Evolutionary conservation across 2,113 vertebrate species (phyloP).

Genomic region (Pogona vitticeps): DNA sequence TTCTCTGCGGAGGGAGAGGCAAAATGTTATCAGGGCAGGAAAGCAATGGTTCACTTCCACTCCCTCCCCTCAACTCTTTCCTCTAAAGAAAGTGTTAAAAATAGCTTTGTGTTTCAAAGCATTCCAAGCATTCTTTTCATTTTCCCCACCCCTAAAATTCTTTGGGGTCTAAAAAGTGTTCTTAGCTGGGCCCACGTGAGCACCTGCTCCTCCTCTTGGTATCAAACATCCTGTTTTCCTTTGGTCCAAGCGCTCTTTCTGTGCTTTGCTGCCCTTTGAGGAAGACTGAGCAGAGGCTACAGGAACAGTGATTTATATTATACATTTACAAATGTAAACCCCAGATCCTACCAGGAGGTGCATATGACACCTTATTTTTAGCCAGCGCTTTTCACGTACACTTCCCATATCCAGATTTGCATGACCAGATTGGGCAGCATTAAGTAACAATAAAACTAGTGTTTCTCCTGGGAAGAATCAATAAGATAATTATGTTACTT

Average conservation of each 20-base stretch:
- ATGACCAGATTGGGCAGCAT: constrained; percentile 74
- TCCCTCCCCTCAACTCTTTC: neutral
- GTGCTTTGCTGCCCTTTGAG: constrained; percentile 33
- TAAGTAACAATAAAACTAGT: constrained; percentile 77
- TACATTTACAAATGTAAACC: constrained; percentile 24
- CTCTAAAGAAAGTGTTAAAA: constrained; percentile 47
- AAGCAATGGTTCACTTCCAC: constrained; percentile 43
- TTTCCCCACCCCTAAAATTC: constrained; percentile 47
- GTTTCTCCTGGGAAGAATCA: constrained; percentile 70
- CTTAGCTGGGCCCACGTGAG: constrained; percentile 28
- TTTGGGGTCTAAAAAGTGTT: constrained; percentile 34
- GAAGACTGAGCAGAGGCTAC: constrained; percentile 47
- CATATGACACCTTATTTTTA: constrained; percentile 66
- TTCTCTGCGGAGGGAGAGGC: constrained; percentile 33
- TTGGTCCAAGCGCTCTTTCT: constrained; percentile 10
- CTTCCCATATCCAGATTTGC: constrained; percentile 68
- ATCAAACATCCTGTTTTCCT: constrained; percentile 51
- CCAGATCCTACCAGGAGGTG: constrained; percentile 17
- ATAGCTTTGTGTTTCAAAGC: constrained; percentile 49
- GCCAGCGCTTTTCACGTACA: constrained; percentile 42
- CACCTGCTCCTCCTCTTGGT: constrained; percentile 48
- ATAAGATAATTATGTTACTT: constrained; percentile 72
- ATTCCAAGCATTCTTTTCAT: constrained; percentile 50
- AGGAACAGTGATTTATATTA: constrained; percentile 47
- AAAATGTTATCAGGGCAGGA: constrained; percentile 33